Base-by-base conservation (phyloP, 2,888 invertebrate genomes). In the Drosophila pseudotakahashii region DNA sequence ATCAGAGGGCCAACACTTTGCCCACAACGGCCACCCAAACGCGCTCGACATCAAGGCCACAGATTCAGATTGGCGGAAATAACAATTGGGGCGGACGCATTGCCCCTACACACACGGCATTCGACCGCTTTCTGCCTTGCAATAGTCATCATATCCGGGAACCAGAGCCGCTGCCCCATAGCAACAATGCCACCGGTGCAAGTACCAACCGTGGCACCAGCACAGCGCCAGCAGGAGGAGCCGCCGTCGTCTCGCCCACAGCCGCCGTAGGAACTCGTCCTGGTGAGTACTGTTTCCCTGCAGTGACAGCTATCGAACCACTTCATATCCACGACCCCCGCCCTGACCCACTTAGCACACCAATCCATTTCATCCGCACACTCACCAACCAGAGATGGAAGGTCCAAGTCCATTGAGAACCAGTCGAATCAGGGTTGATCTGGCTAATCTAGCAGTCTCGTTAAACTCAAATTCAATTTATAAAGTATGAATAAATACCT, bases 11-110 rank as follows among this genome's bases (percentile, higher is more conserved):
- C 32, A 66, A 94, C 48, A 95, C 95, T 4, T 94, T 95, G 90
- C 95, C 95, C 23, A 95, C 95, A 10, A 95, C 95, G 23, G 93
- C 95, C 0, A 95, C 95, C 0, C 94, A 95, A 85, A 95, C 95
- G 3, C 93, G 95, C 39, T 94, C 95, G 55, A 95, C 95, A 14
- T 92, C 94, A 7, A 93, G 95, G 30, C 95, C 95, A 0, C 95
- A 95, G 81, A 94, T 95, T 10, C 95, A 95, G 86, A 93, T 95
- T 50, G 94, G 94, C 13, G 92, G 94, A 78, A 92, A 94, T 75
- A 94, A 93, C 75, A 93, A 90, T 47, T 92, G 92, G 90, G 77
- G 75, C 72, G 90, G 91, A 36, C 89, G 92, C 48, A 90, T 91
- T 39, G 88, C 92, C 50, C 92, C 92, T 36, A 89, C 88, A 3